Base-by-base conservation (phyloP, 2,888 invertebrate genomes). In the Leptinotarsa haldemani region DNA sequence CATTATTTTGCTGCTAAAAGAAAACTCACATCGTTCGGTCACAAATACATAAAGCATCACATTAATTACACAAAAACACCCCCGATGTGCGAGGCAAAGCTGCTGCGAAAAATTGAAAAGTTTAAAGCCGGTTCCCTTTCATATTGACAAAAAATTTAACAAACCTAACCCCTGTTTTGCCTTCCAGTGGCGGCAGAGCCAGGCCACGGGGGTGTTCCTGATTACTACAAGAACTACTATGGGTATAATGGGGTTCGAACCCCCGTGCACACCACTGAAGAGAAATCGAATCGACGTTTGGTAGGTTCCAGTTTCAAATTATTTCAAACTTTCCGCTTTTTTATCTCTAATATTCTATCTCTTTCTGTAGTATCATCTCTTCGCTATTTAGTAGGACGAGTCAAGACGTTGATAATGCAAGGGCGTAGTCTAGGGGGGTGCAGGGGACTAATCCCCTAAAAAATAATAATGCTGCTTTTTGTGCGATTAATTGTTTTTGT, bases 181-280 rank as follows among this genome's bases (percentile, higher is more conserved):
- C 90, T 93, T 93, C 90, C 93, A 93, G 93, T 93, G 93, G 93
- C 93, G 91, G 93, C 93, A 90, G 93, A 93, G 91, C 92, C 93
- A 90, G 91, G 91, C 90, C 89, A 89, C 86, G 91, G 93, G 92
- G 92, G 93, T 92, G 92, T 92, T 91, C 91, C 91, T 92, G 94
- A 94, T 91, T 93, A 92, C 94, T 94, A 92, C 94, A 95, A 94
- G 93, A 92, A 91, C 92, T 92, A 90, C 92, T 92, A 90, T 92
- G 89, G 89, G 91, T 93, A 90, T 93, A 93, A 91, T 91, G 92
- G 92, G 90, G 77, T 78, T 84, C 83, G 79, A 84, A 87, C 82
- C 86, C 90, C 89, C 86, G 86, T 89, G 88, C 90, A 90, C 89
- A 88, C 88, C 87, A 82, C 88, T 87, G 90, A 90, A 89, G 92